Conservation (phyloP, 2,797 vertebrate genomes). For the Hemitrygon akajei region DNA sequence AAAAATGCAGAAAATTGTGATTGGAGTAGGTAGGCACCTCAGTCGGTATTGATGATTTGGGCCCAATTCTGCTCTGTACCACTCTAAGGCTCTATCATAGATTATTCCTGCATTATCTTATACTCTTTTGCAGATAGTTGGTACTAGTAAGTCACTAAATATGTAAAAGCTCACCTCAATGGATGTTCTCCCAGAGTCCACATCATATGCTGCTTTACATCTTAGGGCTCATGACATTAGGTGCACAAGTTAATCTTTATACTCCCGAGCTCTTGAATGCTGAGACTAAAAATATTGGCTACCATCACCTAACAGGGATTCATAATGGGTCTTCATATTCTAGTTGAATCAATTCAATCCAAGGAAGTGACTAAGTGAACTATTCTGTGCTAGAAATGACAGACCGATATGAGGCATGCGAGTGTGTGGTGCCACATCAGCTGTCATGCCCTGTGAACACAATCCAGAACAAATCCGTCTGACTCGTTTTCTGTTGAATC, state of each 20-base stretch:
- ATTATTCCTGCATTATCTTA: no score
- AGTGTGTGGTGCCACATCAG: not conserved
- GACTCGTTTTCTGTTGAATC: slow-evolving; percentile 6
- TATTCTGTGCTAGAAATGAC: not conserved
- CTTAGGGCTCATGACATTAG: not conserved
- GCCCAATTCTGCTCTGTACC: no score
- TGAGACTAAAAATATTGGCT: not conserved
- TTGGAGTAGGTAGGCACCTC: no score
- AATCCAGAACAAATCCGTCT: slow-evolving; percentile 9
- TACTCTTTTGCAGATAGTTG: not conserved
- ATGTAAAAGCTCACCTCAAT: not conserved
- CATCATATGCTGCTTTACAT: not conserved
- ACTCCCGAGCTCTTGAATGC: not conserved
- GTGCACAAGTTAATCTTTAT: not conserved
- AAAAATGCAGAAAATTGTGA: no score
- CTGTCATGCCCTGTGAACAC: not conserved
- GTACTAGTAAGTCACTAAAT: not conserved
- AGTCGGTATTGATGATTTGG: no score
- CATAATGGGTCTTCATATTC: not conserved
- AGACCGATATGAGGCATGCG: not conserved
- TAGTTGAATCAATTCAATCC: not conserved
- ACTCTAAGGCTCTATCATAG: no score
- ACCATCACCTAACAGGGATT: not conserved
- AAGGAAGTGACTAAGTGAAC: not conserved
- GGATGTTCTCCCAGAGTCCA: no score